Evolutionary conservation across 2,888 invertebrate genomes (phyloP).

Genomic region (Anticlea derivata): DNA sequence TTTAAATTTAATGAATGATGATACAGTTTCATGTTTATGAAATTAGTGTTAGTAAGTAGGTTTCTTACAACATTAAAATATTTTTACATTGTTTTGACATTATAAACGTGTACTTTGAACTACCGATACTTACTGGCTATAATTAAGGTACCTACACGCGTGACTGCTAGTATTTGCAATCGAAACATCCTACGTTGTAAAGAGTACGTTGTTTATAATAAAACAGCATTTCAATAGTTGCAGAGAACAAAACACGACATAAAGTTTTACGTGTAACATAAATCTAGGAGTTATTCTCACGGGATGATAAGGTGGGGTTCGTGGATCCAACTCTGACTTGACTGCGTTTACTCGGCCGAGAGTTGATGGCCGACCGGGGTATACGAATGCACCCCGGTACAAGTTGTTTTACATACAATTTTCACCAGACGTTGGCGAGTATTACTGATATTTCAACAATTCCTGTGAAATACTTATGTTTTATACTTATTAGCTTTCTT

Average conservation of each 20-base stretch:
- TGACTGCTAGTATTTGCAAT: conserved; percentile 11
- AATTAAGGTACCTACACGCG: conserved; percentile 7
- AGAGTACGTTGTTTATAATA: conserved; percentile 49
- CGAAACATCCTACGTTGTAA: conserved; percentile 33
- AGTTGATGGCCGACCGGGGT: conserved; percentile 37
- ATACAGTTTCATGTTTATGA: conserved; percentile 37
- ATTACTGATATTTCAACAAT: too few species aligned
- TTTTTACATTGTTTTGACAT: conserved; percentile 30
- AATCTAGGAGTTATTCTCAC: conserved; percentile 79
- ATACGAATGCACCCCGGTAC: conserved; percentile 24
- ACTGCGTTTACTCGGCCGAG: conserved; percentile 29
- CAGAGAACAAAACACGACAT: conserved; percentile 73
- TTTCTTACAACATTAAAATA: conserved; percentile 27
- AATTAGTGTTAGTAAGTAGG: conserved; percentile 33
- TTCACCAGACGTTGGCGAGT: conserved; percentile 5
- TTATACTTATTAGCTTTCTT: too few species aligned
- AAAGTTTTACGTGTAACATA: conserved; percentile 79
- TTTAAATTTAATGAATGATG: conserved; percentile 38
- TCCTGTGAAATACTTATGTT: too few species aligned
- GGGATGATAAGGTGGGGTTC: conserved; percentile 75
- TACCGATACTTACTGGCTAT: not conserved
- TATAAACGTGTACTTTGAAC: conserved; percentile 20
- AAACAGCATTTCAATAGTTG: conserved; percentile 50
- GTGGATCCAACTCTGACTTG: conserved; percentile 40
- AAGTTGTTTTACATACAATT: conserved; percentile 29